A percentile compares a stretch with the other conserved stretches of the same genome.
Conservation (phyloP, 1,140 invertebrate genomes). For the Samia ricini region DNA sequence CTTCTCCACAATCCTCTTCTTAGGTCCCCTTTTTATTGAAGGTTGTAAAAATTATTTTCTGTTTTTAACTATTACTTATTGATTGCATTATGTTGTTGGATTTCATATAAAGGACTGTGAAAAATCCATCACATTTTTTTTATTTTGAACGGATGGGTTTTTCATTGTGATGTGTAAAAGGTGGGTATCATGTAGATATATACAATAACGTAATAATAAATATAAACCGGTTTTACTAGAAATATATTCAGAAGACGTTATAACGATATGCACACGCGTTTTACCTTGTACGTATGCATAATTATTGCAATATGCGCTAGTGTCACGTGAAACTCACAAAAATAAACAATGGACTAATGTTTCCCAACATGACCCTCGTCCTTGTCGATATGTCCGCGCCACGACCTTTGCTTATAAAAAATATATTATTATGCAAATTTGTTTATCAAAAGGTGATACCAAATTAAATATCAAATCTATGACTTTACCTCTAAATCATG, state of each 20-base stretch:
- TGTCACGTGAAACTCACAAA: constrained; percentile 7
- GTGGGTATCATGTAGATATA: too few species aligned
- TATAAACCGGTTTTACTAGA: background rate
- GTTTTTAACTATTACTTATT: too few species aligned
- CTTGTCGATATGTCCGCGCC: constrained; percentile 1
- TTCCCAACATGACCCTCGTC: constrained; percentile 4
- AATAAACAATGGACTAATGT: constrained; percentile 3
- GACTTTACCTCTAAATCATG: background rate
- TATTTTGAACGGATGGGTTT: too few species aligned
- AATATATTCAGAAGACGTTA: background rate
- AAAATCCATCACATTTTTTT: too few species aligned
- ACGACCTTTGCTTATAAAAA: constrained; percentile 3
- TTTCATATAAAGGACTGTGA: too few species aligned
- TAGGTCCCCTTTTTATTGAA: too few species aligned
- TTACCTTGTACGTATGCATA: background rate
- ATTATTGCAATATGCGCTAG: background rate
- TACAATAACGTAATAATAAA: background rate
- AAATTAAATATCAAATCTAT: background rate
- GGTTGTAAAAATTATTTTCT: too few species aligned
- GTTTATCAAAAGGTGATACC: background rate
- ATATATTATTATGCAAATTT: constrained; percentile 4
- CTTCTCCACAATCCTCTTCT: too few species aligned
- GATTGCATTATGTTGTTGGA: too few species aligned
- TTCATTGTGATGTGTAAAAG: too few species aligned
- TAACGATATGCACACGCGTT: background rate